A percentile compares a stretch with the other conserved stretches of the same genome.
phyloP scores from a whole-genome alignment of 2,797 vertebrate species.

The Muscicapa comitata region DNA sequence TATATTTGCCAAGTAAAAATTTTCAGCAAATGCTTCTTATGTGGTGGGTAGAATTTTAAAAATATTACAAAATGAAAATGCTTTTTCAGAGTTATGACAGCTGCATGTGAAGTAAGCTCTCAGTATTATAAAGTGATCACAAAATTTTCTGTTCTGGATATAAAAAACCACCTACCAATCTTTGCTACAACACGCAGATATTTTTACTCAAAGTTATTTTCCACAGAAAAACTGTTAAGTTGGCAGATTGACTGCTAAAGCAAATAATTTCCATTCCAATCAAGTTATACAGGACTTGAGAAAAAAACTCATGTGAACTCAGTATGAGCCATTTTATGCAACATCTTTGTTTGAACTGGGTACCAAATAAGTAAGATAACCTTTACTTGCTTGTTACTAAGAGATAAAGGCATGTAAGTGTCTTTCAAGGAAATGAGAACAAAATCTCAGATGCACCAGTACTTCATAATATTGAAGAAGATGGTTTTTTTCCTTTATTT shows the following conservation, averaged over 20 bases:
- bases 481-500: not conserved
- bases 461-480: not conserved
- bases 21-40: not conserved
- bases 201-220: slow-evolving; percentile 49
- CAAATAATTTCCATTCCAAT: slow-evolving; percentile 33
- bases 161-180: slow-evolving; percentile 46
- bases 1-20: not conserved
- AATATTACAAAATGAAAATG: slow-evolving; percentile 27
- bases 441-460: not conserved
- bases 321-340: slow-evolving; percentile 27
- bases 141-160: slow-evolving; percentile 24
- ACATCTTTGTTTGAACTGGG: not conserved
- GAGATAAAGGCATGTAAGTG: not conserved
- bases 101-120: slow-evolving; percentile 23
- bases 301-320: slow-evolving; percentile 13
- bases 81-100: slow-evolving; percentile 28
- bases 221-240: slow-evolving; percentile 44
- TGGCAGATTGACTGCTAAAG: slow-evolving; percentile 49
- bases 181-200: slow-evolving; percentile 26
- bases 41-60: not conserved
- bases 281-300: slow-evolving; percentile 28
- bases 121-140: slow-evolving; percentile 17
- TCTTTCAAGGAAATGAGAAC: not conserved
- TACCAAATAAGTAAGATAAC: slow-evolving; percentile 2
- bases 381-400: not conserved